Evolutionary conservation across 2,888 invertebrate species (phyloP).

Genomic region (Scaptomyza flava): DNA sequence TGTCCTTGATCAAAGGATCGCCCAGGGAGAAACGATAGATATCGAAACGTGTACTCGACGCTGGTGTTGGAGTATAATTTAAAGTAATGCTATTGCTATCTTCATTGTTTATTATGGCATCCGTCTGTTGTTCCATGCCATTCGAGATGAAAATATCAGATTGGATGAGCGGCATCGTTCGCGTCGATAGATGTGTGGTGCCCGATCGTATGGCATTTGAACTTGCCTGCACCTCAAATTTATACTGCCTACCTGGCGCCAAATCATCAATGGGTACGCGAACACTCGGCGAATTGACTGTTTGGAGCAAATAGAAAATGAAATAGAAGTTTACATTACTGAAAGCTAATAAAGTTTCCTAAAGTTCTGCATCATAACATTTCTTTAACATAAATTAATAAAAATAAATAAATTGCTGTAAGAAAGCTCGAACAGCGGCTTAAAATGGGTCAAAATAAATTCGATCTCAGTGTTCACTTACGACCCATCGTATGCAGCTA

Average conservation of each 20-base stretch:
- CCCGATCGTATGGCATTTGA: conserved; percentile 92
- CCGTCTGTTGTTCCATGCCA: conserved; percentile 86
- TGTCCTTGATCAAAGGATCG: conserved; percentile 88
- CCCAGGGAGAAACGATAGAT: conserved; percentile 93
- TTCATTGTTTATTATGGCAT: conserved; percentile 85
- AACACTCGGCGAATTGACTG: conserved; percentile 84
- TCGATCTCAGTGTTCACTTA: too few species aligned
- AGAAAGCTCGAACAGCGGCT: too few species aligned
- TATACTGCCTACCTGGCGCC: conserved; percentile 92
- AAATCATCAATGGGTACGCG: conserved; percentile 89
- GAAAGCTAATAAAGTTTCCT: too few species aligned
- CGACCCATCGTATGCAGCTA: too few species aligned
- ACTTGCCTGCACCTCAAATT: conserved; percentile 90
- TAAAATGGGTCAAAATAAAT: too few species aligned
- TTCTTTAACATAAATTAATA: too few species aligned
- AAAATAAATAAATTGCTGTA: too few species aligned
- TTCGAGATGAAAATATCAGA: conserved; percentile 95
- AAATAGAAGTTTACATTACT: neutral
- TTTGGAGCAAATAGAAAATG: neutral
- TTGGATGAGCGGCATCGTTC: conserved; percentile 95
- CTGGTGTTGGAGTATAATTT: conserved; percentile 92
- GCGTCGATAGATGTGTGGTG: conserved; percentile 89
- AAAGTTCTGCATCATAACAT: too few species aligned
- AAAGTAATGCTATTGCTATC: conserved; percentile 90
- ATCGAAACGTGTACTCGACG: conserved; percentile 91